Evolutionary conservation across 2,888 invertebrate genomes (phyloP), one percentile per base, ranked within the genome.

Genomic region (Nymphalis polychloros): DNA sequence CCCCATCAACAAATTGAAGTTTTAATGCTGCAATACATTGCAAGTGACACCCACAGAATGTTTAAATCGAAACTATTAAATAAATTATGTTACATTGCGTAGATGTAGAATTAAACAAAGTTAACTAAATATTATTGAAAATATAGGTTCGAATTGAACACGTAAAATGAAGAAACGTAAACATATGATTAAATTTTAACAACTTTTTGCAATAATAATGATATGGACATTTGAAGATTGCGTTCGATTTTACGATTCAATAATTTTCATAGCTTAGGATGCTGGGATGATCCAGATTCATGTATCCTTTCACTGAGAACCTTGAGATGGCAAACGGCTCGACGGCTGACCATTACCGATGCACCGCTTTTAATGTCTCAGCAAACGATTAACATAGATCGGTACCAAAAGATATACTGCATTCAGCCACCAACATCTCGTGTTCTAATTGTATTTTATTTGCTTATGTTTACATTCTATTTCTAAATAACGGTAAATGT

Each of bases 211-310:
- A 59, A 63, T 50, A 27, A 63, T 59, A 47, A 55, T 62, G 47
- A 61, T 64, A 64, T 61, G 35, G 79, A 77, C 79, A 79, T 79
- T 79, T 79, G 77, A 77, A 78, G 78, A 78, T 78, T 74, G 74
- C 68, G 68, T 63, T 68, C 64, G 53, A 68, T 48, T 64, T 70
- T 73, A 68, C 59, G 57, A 71, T 63, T 41, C 61, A 68, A 70
- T 64, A 68, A 70, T 73, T 73, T 73, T 66, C 69, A 70, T 68
- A 70, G 71, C 69, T 64, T 64, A 67, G 70, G 76, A 78, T 75
- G 83, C 83, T 82, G 81, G 84, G 92, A 92, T 90, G 92, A 88
- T 91, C 90, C 91, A 91, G 91, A 90, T 92, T 86, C 86, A 81
- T 73, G 81, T 77, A 85, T 90, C 92, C 92, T 92, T 92, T 92